Evolutionary conservation across 2,797 vertebrate species (phyloP).

Genomic region (Myotis planiceps): DNA sequence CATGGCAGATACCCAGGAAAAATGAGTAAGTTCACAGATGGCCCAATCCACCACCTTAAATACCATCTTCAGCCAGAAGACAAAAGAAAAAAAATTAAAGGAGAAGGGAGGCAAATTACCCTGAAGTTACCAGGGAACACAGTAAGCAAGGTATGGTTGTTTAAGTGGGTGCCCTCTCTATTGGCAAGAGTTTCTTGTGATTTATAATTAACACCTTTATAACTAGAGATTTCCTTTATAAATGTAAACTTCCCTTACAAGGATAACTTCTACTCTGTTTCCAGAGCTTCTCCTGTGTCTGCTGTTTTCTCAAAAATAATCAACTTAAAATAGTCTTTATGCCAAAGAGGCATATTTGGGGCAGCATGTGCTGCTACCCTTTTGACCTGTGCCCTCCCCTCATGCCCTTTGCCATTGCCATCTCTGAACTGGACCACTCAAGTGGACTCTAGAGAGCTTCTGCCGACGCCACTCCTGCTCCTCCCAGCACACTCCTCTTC

Average conservation of each 20-base stretch:
- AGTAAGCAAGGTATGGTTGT: neutral
- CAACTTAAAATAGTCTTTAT: neutral
- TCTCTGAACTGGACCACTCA: neutral
- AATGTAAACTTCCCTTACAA: neutral
- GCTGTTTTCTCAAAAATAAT: neutral
- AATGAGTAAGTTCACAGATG: neutral
- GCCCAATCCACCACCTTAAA: neutral
- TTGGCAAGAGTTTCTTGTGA: neutral
- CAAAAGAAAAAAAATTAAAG: neutral
- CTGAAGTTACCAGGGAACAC: neutral
- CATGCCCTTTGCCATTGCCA: neutral
- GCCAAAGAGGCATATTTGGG: neutral
- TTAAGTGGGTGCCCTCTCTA: neutral
- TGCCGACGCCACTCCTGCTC: neutral
- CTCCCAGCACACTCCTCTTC: neutral
- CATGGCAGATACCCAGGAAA: neutral
- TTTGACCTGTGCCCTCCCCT: neutral
- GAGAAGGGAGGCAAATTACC: neutral
- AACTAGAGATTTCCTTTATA: neutral
- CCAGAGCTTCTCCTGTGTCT: neutral
- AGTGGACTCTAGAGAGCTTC: neutral
- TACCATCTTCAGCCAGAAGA: neutral
- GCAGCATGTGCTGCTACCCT: fast-evolving
- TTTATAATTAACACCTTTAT: neutral
- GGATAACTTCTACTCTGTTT: neutral